Conservation (phyloP, 1,140 invertebrate species). For the Temnothorax longispinosus region DNA sequence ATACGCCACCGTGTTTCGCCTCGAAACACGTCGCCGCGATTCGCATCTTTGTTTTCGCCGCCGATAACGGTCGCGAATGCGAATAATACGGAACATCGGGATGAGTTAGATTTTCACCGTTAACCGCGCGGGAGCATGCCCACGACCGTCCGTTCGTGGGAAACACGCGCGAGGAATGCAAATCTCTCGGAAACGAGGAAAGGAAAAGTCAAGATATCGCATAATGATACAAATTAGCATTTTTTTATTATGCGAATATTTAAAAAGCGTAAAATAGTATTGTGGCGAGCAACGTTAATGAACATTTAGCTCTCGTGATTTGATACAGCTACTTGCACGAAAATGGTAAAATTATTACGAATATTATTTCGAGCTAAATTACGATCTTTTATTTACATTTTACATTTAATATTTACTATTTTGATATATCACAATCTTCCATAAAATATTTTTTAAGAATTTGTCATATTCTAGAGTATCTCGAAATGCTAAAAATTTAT, state of each 20-base stretch:
- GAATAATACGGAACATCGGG: constrained; percentile 43
- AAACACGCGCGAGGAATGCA: constrained; percentile 44
- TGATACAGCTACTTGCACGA: neutral
- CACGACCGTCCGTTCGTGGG: constrained; percentile 39
- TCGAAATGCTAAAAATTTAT: neutral
- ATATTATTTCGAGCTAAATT: neutral
- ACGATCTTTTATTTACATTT: neutral
- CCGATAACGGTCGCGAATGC: constrained; percentile 44
- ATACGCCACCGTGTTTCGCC: neutral
- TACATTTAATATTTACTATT: constrained; percentile 2
- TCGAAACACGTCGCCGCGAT: constrained; percentile 19
- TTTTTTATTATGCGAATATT: neutral
- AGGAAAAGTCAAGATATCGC: constrained; percentile 28
- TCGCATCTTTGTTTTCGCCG: constrained; percentile 21
- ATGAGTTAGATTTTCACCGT: constrained; percentile 52
- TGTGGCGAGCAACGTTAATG: neutral
- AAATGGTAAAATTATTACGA: neutral
- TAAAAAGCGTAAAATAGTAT: neutral
- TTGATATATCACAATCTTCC: neutral
- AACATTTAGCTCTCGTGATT: neutral
- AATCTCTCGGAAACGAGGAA: constrained; percentile 18
- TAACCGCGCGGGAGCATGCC: constrained; percentile 28
- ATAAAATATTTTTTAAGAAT: neutral
- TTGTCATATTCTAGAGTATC: neutral
- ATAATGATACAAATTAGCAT: constrained; percentile 6